Evolutionary conservation across 30 jellyfish, hydroid and myxozoan species (phyloP), one percentile per base, ranked within the genome.

Genomic region (Aurelia aurita): DNA sequence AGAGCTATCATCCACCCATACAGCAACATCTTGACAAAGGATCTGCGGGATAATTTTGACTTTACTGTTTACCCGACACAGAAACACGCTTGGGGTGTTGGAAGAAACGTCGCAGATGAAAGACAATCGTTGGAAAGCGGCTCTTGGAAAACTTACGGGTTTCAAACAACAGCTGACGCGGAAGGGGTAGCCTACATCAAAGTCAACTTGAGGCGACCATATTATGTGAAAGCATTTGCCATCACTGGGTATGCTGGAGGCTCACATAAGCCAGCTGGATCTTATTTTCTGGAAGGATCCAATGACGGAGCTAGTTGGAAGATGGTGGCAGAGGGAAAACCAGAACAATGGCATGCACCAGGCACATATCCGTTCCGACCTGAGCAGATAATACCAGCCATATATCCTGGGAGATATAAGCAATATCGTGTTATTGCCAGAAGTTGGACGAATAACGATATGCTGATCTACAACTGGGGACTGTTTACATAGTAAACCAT

Each of bases 391-490:
- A 47, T 71, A 64, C 61, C 1, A 10, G 71, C 71, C 7, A 25
- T 71, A 18, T 71, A 71, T 44, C 84, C 71, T 22, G 63, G 27
- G 51, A 71, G 69, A 16, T 19, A 71, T 13, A 64, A 14, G 27
- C 27, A 71, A 20, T 32, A 31, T 26, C 63, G 66, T 29, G 89
- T 78, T 68, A 78, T 78, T 13, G 81, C 89, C 31, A 78, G 70
- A 78, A 73, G 89, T 16, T 78, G 89, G 80, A 43, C 89, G 19
- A 61, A 61, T 39, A 80, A 70, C 9, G 3, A 31, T 7, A 78
- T 78, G 80, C 35, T 59, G 20, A 44, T 78, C n/a, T 67, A 78
- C 27, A 78, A 78, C 60, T 61, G 69, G 80, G 89, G 89, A 44
- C 80, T 78, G 29, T 75, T 75, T 57, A 47, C 59, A 8, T 39